phyloP scores from a whole-genome alignment of 2,888 invertebrate genomes.

The Ferdinandea cuprea region DNA sequence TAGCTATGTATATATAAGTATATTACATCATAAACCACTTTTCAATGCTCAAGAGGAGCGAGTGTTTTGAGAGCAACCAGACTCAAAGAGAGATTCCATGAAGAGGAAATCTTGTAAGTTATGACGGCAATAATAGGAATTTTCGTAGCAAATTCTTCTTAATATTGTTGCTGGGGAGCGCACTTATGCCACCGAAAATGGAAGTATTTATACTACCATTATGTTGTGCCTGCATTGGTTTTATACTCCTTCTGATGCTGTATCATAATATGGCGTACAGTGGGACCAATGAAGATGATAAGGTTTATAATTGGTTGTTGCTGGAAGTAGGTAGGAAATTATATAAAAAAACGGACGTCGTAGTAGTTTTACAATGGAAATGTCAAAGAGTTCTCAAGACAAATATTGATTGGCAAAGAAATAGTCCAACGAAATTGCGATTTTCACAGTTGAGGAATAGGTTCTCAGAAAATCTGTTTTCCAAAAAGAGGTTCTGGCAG shows the following conservation, averaged over 20 bases:
- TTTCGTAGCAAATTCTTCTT: slow-evolving; percentile 61
- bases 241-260: background rate
- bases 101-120: slow-evolving; percentile 70
- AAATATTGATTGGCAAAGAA: too few species aligned
- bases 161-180: slow-evolving; percentile 43
- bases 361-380: too few species aligned
- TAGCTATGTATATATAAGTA: background rate
- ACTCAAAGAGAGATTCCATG: slow-evolving; percentile 31
- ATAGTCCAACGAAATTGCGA: too few species aligned
- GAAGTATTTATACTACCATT: slow-evolving; percentile 65
- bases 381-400: too few species aligned
- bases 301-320: too few species aligned
- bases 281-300: slow-evolving; percentile 30
- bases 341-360: too few species aligned
- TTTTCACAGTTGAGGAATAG: too few species aligned
- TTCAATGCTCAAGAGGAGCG: slow-evolving; percentile 36
- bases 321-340: too few species aligned
- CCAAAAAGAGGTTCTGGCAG: too few species aligned
- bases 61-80: slow-evolving; percentile 28
- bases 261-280: slow-evolving; percentile 35
- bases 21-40: slow-evolving; percentile 39
- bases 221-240: slow-evolving; percentile 26
- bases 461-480: too few species aligned
- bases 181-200: slow-evolving; percentile 68
- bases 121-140: slow-evolving; percentile 73